These are phyloP conservation scores for Crioceris asparagi DNA, from an alignment of 2,888 invertebrate species.

Conservation along the genomic window DNA sequence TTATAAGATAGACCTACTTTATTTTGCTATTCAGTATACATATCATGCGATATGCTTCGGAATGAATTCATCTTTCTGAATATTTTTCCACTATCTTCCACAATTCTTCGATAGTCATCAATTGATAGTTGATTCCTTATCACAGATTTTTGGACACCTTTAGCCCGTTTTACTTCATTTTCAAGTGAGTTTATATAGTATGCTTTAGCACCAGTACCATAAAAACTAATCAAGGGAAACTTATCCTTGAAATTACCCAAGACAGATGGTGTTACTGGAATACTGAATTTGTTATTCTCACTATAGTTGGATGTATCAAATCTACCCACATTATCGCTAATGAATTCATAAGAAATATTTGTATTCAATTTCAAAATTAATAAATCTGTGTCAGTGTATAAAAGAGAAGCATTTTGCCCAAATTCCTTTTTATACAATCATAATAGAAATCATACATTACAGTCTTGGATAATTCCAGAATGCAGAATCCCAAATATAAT, in stretches of 20 bases:
- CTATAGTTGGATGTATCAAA: constrained; percentile 29
- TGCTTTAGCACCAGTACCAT: constrained; percentile 9
- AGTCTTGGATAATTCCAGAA: constrained; percentile 20
- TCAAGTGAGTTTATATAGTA: constrained; percentile 8
- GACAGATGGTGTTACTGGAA: constrained; percentile 3
- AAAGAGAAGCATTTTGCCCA: neutral
- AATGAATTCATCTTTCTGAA: constrained; percentile 4
- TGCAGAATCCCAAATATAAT: constrained; percentile 23
- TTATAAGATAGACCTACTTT: constrained; percentile 5
- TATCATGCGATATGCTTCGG: neutral
- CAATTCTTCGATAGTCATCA: constrained; percentile 2
- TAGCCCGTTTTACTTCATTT: constrained; percentile 5
- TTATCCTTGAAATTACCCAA: constrained; percentile 10
- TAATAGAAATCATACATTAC: constrained; percentile 2
- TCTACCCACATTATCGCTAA: constrained; percentile 19
- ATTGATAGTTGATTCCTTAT: neutral
- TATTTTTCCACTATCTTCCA: neutral
- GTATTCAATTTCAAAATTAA: constrained; percentile 26
- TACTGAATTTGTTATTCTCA: constrained; percentile 1
- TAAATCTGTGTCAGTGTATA: constrained; percentile 27
- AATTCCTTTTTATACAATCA: neutral
- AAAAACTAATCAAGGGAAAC: constrained; percentile 7
- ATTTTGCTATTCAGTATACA: constrained; percentile 1
- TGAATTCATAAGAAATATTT: constrained; percentile 28
- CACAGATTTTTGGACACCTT: constrained; percentile 3